A percentile compares a stretch with the other conserved stretches of the same genome.
Evolutionary conservation across 1,140 invertebrate genomes (phyloP).

Genomic region (Spodoptera frugiperda): DNA sequence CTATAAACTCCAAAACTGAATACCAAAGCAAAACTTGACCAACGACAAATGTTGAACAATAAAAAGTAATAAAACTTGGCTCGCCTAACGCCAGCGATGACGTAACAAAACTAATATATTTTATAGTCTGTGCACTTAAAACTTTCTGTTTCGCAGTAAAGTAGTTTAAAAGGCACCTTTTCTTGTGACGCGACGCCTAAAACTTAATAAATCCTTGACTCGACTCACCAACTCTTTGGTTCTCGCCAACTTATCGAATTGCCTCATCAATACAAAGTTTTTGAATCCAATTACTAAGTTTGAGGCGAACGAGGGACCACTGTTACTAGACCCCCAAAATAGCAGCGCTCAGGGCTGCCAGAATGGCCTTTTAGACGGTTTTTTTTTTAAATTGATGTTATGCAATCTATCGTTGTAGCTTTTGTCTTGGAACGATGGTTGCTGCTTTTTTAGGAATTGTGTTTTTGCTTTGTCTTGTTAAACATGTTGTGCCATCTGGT

Average conservation of each 20-base stretch:
- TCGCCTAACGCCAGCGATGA: not conserved
- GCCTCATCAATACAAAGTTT: conserved; percentile 47
- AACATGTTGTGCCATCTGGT: too few species aligned
- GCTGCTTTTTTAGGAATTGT: too few species aligned
- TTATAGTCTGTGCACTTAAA: not conserved
- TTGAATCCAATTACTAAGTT: conserved; percentile 47
- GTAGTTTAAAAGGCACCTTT: conserved; percentile 1
- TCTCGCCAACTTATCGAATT: conserved; percentile 37
- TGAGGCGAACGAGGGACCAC: conserved; percentile 6
- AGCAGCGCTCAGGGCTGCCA: not conserved
- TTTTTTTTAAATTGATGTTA: not conserved
- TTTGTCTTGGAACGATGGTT: not conserved
- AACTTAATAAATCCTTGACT: conserved; percentile 31
- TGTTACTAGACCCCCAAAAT: conserved; percentile 6
- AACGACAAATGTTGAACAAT: too few species aligned
- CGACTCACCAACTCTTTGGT: conserved; percentile 36
- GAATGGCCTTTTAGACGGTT: not conserved
- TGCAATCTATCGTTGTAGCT: not conserved
- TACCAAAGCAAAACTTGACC: too few species aligned
- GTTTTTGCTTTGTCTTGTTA: too few species aligned
- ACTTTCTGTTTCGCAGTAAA: not conserved
- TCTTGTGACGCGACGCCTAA: not conserved
- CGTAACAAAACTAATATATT: not conserved
- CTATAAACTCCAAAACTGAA: too few species aligned
- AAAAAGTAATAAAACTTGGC: not conserved